Evolutionary conservation across 1,140 invertebrate species (phyloP).

Genomic region (Phymorhynchus buccinoides): DNA sequence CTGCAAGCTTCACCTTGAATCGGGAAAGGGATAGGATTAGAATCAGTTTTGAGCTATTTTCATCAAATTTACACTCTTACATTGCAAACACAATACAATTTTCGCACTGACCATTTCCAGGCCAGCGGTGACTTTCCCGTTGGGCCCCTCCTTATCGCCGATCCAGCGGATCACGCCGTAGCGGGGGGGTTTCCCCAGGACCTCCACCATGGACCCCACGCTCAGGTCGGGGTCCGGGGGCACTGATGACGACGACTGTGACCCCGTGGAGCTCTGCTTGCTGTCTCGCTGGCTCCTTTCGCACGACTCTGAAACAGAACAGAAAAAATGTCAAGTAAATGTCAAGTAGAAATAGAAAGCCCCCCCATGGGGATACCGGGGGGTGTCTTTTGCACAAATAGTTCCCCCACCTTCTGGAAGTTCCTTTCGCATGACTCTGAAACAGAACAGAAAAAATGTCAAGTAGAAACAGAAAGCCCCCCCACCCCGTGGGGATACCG

Average conservation of each 20-base stretch:
- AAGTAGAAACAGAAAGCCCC: neutral
- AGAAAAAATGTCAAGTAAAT: neutral
- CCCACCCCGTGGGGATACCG: too few relatives aligned
- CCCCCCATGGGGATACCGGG: too few relatives aligned
- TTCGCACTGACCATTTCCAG: conserved; percentile 78
- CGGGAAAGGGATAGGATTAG: too few relatives aligned
- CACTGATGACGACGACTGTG: conserved; percentile 10
- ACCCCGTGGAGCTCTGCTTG: conserved; percentile 25
- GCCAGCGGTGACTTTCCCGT: conserved; percentile 79
- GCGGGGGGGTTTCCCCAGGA: conserved; percentile 69
- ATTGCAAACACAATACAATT: neutral
- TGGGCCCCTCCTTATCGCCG: conserved; percentile 77
- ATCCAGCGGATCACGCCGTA: conserved; percentile 91
- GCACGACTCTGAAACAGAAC: conserved; percentile 3
- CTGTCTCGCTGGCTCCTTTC: conserved; percentile 21
- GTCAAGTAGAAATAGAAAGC: neutral
- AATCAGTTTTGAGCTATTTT: too few relatives aligned
- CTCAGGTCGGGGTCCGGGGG: conserved; percentile 68
- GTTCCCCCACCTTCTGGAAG: too few relatives aligned
- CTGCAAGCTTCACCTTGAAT: too few relatives aligned
- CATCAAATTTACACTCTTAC: neutral
- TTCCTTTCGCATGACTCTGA: conserved; percentile 27
- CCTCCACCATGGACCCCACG: conserved; percentile 75
- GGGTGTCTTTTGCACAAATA: too few relatives aligned
- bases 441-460: neutral